A percentile compares a stretch with the other conserved stretches of the same genome.
These are phyloP conservation scores for Thymallus thymallus DNA, from an alignment of 2,113 vertebrate species.

Conservation along the genomic window DNA sequence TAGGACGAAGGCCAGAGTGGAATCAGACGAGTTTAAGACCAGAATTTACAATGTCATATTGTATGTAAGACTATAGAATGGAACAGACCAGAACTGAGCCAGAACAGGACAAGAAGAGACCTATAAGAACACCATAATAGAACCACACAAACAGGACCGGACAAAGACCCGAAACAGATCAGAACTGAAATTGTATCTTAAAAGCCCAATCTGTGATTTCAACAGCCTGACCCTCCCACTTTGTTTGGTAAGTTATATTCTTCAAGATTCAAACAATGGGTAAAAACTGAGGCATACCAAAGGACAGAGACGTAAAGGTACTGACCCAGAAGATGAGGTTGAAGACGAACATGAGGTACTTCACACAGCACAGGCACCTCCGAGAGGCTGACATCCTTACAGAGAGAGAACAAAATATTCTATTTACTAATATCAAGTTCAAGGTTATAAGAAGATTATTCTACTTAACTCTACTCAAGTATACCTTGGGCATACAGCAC, in stretches of 20 bases:
- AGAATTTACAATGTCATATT: not conserved
- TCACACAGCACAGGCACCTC: conserved; percentile 77
- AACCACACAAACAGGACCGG: not conserved
- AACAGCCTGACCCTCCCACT: too few relatives aligned
- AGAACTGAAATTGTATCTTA: too few relatives aligned
- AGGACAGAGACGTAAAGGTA: conserved; percentile 29
- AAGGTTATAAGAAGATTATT: too few relatives aligned
- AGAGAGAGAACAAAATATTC: conserved; percentile 6
- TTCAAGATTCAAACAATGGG: too few relatives aligned
- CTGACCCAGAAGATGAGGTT: conserved; percentile 87
- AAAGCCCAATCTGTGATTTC: too few relatives aligned
- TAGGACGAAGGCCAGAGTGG: too few relatives aligned
- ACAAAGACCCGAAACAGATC: not conserved
- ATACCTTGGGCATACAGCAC: too few relatives aligned
- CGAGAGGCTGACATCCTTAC: conserved; percentile 68
- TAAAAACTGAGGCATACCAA: not conserved
- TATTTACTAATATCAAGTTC: too few relatives aligned
- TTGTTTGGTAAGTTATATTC: too few relatives aligned
- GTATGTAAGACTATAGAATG: not conserved
- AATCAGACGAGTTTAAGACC: too few relatives aligned
- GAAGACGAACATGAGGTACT: conserved; percentile 83
- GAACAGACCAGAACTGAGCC: not conserved
- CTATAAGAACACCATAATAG: not conserved
- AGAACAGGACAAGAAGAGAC: not conserved
- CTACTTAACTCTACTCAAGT: not conserved